Evolutionary conservation across 2,113 vertebrate species (phyloP).

Genomic region (Limanda limanda): DNA sequence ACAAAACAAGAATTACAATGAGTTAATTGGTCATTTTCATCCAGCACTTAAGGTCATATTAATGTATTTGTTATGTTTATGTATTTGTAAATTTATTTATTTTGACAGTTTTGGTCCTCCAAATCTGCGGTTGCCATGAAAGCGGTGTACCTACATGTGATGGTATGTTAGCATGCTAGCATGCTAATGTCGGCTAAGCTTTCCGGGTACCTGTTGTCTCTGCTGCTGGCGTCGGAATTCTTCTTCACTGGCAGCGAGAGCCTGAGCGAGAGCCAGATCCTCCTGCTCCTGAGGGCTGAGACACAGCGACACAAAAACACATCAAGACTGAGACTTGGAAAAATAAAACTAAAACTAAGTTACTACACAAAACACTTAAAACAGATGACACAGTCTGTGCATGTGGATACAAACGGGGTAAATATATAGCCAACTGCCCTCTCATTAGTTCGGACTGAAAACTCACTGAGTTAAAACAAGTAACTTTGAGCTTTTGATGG

Average conservation of each 20-base stretch:
- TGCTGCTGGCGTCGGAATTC: slow-evolving; percentile 90
- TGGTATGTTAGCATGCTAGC: slow-evolving; percentile 64
- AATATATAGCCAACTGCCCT: too few species aligned
- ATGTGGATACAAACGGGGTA: too few species aligned
- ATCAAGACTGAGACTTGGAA: not conserved
- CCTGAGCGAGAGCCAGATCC: slow-evolving; percentile 93
- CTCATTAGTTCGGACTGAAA: too few species aligned
- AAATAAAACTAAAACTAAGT: not conserved
- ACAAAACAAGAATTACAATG: not conserved
- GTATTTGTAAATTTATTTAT: not conserved
- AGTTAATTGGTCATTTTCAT: too few species aligned
- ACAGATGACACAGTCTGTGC: too few species aligned
- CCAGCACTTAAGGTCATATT: not conserved
- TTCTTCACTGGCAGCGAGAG: slow-evolving; percentile 94
- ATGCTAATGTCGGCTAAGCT: slow-evolving; percentile 81
- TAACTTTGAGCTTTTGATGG: too few species aligned
- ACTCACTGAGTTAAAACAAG: too few species aligned
- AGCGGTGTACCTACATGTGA: slow-evolving; percentile 73
- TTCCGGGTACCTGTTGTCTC: slow-evolving; percentile 86
- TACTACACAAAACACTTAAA: too few species aligned
- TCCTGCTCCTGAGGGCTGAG: slow-evolving; percentile 95
- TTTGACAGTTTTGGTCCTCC: not conserved
- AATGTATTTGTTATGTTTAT: too few species aligned
- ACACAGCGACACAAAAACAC: not conserved
- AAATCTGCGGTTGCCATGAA: slow-evolving; percentile 32